phyloP scores from a whole-genome alignment of 1,140 invertebrate genomes.

The Aphis gossypii region DNA sequence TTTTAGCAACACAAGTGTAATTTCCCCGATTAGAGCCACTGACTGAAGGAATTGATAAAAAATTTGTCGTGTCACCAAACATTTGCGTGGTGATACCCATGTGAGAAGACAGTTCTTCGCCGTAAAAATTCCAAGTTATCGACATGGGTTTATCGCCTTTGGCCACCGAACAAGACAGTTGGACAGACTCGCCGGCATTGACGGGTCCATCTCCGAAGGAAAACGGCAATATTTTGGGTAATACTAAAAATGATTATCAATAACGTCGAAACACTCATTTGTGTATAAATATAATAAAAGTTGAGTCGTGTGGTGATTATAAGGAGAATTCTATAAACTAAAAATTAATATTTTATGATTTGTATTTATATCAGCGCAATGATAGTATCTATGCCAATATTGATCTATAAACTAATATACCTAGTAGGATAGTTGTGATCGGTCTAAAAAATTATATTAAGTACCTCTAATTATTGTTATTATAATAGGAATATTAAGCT shows the following conservation, averaged over 20 bases:
- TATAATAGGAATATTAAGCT: slow-evolving; percentile 16
- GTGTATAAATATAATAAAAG: not conserved
- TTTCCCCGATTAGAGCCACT: slow-evolving; percentile 68
- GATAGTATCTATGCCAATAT: not conserved
- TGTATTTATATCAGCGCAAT: not conserved
- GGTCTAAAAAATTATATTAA: not conserved
- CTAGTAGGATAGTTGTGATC: not conserved
- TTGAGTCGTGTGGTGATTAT: not conserved
- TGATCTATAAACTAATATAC: not conserved
- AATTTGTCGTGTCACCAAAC: slow-evolving; percentile 69
- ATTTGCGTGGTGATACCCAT: slow-evolving; percentile 65
- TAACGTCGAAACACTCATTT: not conserved
- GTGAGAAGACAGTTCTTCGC: slow-evolving; percentile 61
- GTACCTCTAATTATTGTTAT: not conserved
- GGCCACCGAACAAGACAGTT: slow-evolving; percentile 77
- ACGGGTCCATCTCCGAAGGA: slow-evolving; percentile 72
- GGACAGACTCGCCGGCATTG: slow-evolving; percentile 81
- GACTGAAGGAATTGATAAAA: slow-evolving; percentile 76
- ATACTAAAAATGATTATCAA: slow-evolving; percentile 67
- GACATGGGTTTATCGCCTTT: slow-evolving; percentile 80
- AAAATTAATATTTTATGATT: not conserved
- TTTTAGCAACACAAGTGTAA: slow-evolving; percentile 66
- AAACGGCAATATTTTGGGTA: slow-evolving; percentile 80
- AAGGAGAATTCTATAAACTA: not conserved
- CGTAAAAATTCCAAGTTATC: slow-evolving; percentile 79